Evolutionary conservation across 2,888 invertebrate species (phyloP), one percentile per base, ranked within the genome.

Genomic region (Meganola albula): DNA sequence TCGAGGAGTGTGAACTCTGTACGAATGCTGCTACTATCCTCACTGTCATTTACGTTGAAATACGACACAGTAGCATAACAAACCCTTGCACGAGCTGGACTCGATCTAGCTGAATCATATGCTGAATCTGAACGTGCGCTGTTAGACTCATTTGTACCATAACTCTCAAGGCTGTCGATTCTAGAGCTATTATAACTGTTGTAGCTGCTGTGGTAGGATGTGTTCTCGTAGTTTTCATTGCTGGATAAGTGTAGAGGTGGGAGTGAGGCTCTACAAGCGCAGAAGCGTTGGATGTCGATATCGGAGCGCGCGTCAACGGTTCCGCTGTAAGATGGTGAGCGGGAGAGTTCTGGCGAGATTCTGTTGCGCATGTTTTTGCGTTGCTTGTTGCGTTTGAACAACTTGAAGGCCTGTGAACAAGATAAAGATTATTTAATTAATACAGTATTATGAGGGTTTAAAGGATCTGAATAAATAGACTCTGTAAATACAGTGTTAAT

Each of bases 61-160:
- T 84, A 84, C 0, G 83, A 77, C 7, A 82, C 82, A 0, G 84
- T 78, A 1, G 83, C 82, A 45, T 82, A 82, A 53, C 77, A 79
- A 1, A 79, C 73, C 4, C 74, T 49, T 0, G 60, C 51, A 11
- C 69, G 52, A 0, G 70, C 64, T 0, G 84, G 84, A 27, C 75
- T 82, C 46, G 78, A 76, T 2, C 79, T 52, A 0, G 75, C 73
- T 0, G 85, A 85, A 23, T 82, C 78, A 36, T 86, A 86, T 0
- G 86, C 87, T 0, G 87, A 87, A 43, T 86, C 86, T 0, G 79
- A 74, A 1, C 75, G 42, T 7, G 22, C 35, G 12, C 46, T 53
- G 48, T 68, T 67, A 1, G 71, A 74, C 1, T 72, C 66, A n/a
- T 67, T 60, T 1, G 64, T 63, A 1, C 61, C 61, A 37, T 69